Percentiles rank a stretch among this genome's conserved stretches.
Evolutionary conservation across 2,888 invertebrate species (phyloP).

Genomic region (Drosophila mettleri): DNA sequence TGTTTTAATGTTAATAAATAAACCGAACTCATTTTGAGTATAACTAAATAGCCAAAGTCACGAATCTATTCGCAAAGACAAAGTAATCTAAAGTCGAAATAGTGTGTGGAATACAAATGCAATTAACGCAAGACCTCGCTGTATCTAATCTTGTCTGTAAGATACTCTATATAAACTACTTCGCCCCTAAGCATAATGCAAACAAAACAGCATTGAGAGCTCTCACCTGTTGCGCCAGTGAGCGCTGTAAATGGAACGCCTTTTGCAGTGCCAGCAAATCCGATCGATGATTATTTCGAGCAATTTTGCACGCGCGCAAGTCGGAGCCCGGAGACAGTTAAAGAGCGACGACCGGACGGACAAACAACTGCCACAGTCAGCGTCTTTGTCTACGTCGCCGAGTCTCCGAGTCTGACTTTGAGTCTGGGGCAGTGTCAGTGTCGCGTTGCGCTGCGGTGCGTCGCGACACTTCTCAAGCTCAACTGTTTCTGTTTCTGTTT

Average conservation of each 20-base stretch:
- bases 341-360: slow-evolving; percentile 38
- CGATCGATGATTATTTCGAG: slow-evolving; percentile 32
- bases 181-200: background rate
- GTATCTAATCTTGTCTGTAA: background rate
- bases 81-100: background rate
- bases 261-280: slow-evolving; percentile 36
- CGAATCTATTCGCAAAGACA: background rate
- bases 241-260: slow-evolving; percentile 1
- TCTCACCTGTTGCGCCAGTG: slow-evolving; percentile 40
- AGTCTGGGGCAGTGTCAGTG: slow-evolving; percentile 11
- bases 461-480: slow-evolving; percentile 35
- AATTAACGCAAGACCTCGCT: background rate
- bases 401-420: slow-evolving; percentile 9
- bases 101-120: background rate
- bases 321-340: slow-evolving; percentile 6
- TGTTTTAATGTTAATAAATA: no score
- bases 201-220: background rate
- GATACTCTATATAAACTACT: background rate
- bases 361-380: slow-evolving; percentile 32
- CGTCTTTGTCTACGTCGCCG: background rate
- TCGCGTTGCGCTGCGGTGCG: slow-evolving; percentile 11
- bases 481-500: slow-evolving; percentile 5
- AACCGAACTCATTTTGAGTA: no score
- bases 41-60: no score
- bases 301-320: slow-evolving; percentile 21